These are phyloP conservation scores for Petrophora chlorosata DNA, from an alignment of 2,888 invertebrate species.

Conservation along the genomic window DNA sequence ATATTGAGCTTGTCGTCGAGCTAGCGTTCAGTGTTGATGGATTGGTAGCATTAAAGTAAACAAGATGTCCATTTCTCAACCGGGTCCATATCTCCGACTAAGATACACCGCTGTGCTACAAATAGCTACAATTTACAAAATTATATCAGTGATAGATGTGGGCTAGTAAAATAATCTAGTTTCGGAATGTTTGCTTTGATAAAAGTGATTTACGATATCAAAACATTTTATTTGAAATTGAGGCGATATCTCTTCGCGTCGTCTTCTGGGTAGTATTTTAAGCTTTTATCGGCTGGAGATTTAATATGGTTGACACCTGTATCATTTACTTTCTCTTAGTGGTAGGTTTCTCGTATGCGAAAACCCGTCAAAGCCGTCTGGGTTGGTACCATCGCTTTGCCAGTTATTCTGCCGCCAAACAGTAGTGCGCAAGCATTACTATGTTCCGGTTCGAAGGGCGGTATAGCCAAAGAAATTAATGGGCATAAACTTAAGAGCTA, in stretches of 20 bases:
- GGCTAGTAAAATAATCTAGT: conserved; percentile 24
- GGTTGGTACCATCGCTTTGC: too few relatives aligned
- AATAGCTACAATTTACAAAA: conserved; percentile 48
- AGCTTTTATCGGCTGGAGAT: too few relatives aligned
- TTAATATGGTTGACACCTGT: too few relatives aligned
- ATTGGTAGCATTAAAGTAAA: conserved; percentile 59
- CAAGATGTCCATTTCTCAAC: conserved; percentile 58
- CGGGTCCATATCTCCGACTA: conserved; percentile 47
- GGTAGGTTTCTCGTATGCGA: too few relatives aligned
- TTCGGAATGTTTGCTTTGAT: conserved; percentile 26
- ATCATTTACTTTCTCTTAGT: too few relatives aligned
- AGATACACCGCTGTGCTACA: conserved; percentile 50
- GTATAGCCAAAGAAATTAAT: too few relatives aligned
- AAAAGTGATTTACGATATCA: conserved; percentile 21
- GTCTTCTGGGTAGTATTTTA: too few relatives aligned
- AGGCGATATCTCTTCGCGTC: neutral
- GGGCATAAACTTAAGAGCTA: too few relatives aligned
- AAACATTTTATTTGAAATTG: conserved; percentile 8
- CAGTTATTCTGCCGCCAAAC: too few relatives aligned
- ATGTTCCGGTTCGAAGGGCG: too few relatives aligned
- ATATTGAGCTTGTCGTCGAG: conserved; percentile 42
- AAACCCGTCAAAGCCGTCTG: too few relatives aligned
- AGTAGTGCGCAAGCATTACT: too few relatives aligned
- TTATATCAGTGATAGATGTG: conserved; percentile 29
- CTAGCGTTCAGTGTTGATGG: conserved; percentile 45